These are phyloP conservation scores for Narcine bancroftii DNA, from an alignment of 2,113 vertebrate genomes.

Conservation along the genomic window DNA sequence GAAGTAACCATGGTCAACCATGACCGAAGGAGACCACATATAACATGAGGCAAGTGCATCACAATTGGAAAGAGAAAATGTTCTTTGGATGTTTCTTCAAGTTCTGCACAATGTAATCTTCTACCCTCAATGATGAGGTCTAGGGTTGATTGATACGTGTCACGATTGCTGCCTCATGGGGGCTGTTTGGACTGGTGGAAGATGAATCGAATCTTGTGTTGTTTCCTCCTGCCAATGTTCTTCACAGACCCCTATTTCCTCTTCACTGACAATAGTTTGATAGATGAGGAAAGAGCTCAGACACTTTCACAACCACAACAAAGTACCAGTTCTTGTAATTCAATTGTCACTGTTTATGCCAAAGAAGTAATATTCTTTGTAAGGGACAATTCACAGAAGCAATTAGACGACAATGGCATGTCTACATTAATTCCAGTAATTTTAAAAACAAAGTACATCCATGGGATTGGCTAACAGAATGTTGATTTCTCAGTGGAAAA, in stretches of 20 bases:
- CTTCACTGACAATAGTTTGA: background rate
- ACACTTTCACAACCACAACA: no score
- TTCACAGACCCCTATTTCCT: background rate
- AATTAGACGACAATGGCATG: background rate
- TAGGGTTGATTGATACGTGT: background rate
- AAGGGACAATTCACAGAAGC: constrained; percentile 5
- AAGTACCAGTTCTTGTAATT: background rate
- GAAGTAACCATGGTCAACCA: no score
- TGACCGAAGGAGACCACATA: no score
- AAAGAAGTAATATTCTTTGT: background rate
- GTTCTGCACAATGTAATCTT: background rate
- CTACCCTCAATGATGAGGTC: background rate
- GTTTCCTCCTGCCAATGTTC: background rate
- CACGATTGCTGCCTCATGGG: background rate
- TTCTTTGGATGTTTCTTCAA: background rate
- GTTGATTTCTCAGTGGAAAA: background rate
- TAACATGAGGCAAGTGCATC: background rate
- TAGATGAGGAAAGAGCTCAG: no score
- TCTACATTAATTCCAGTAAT: background rate
- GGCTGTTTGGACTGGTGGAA: background rate
- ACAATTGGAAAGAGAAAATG: background rate
- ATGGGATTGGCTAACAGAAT: background rate
- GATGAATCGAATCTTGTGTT: background rate
- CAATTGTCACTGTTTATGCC: background rate
- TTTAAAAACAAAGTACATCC: background rate